A percentile compares a stretch with the other conserved stretches of the same genome.
phyloP scores from a whole-genome alignment of 2,888 invertebrate genomes.

The Sycophila texana region DNA sequence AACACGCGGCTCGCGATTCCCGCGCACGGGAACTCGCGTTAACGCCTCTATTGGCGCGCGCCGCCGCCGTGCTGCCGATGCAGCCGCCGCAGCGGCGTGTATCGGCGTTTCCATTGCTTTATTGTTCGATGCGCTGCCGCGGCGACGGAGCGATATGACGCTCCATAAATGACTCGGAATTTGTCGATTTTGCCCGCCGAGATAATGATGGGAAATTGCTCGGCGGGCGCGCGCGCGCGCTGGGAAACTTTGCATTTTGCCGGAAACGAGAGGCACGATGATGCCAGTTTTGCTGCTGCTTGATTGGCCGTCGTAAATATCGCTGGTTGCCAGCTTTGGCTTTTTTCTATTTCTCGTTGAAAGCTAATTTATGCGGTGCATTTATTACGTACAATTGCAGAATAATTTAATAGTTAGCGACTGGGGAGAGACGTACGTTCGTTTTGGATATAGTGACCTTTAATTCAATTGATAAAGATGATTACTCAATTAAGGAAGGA shows the following conservation, averaged over 20 bases:
- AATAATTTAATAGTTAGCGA: too few relatives aligned
- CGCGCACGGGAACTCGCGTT: slow-evolving; percentile 23
- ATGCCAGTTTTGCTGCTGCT: too few relatives aligned
- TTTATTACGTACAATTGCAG: too few relatives aligned
- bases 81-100: slow-evolving; percentile 3
- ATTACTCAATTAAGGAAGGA: too few relatives aligned
- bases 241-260: slow-evolving; percentile 2
- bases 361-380: too few relatives aligned
- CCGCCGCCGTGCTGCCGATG: too few relatives aligned
- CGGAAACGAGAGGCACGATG: not conserved
- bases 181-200: slow-evolving; percentile 30
- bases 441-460: too few relatives aligned
- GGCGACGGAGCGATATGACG: slow-evolving; percentile 12
- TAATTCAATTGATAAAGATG: too few relatives aligned
- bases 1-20: not conserved
- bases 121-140: slow-evolving; percentile 25
- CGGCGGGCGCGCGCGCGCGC: not conserved
- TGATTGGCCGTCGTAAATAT: too few relatives aligned
- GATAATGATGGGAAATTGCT: slow-evolving; percentile 37
- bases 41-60: slow-evolving; percentile 37
- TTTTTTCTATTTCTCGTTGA: too few relatives aligned
- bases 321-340: too few relatives aligned
- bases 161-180: slow-evolving; percentile 38
- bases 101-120: slow-evolving; percentile 50
- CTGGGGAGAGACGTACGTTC: too few relatives aligned